Evolutionary conservation across 2,888 invertebrate genomes (phyloP), one percentile per base, ranked within the genome.

Genomic region (Diaprepes abbreviatus): DNA sequence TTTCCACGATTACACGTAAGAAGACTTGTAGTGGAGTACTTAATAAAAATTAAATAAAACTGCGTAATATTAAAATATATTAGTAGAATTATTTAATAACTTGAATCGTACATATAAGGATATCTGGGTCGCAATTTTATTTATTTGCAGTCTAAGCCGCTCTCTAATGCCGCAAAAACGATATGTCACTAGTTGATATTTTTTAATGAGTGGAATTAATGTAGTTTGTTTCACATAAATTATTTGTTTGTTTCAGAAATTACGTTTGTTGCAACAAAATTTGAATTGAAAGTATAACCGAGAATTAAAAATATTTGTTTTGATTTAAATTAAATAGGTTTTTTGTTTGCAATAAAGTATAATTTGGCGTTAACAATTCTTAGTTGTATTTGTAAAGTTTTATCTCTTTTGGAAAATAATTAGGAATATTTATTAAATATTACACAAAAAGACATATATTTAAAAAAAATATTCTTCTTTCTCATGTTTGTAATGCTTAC

Each of bases 81-180:
- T 65, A 63, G 65, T 54, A 35, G 52, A 60, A 48, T 60, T 70
- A 70, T 70, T 70, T 70, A 70, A 70, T 70, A 70, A 70, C 59
- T 54, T 12, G 55, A 40, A 45, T 52, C 35, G 52, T 65, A 38
- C 70, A 33, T 65, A 70, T 65, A 70, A 21, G 70, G 70, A 24
- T 10, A 70, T 31, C 24, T 70, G 38, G 70, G 70, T 70, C 65
- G 65, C 54, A 48, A 54, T 55, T 69, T 64, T 69, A 52, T 69
- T 67, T 62, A 66, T 59, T 40, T 33, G 38, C 21, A 36, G 19
- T 16, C n/a, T 58, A 58, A 58, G 40, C 59, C 43, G 59, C 70
- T 70, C 70, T 70, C 70, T 65, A 65, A 65, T 65, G 70, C 65
- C 52, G 70, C 70, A 70, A 70, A 70, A 70, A 65, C 70, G 65